Evolutionary conservation across 2,113 vertebrate genomes (phyloP).

Genomic region (Lepisosteus oculatus): DNA sequence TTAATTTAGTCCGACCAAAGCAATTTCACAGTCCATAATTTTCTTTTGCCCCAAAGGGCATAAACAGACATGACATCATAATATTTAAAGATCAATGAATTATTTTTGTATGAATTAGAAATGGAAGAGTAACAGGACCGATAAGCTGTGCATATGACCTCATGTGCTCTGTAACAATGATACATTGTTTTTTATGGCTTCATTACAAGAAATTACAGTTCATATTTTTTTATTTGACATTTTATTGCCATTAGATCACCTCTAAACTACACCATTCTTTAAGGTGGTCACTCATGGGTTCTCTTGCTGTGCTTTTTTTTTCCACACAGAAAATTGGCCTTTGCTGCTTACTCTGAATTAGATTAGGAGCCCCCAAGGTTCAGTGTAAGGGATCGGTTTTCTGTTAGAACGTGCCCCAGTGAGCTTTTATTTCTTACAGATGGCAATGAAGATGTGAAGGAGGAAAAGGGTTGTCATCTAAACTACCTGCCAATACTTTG

Average conservation of each 20-base stretch:
- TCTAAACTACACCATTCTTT: constrained; percentile 51
- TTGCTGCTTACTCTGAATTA: no score
- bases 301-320: neutral
- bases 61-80: constrained; percentile 55
- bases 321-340: no score
- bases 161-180: constrained; percentile 70
- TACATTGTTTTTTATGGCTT: constrained; percentile 61
- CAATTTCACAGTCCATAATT: neutral
- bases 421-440: neutral
- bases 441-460: no score
- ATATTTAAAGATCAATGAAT: constrained; percentile 51
- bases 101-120: constrained; percentile 40
- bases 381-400: no score
- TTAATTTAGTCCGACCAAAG: neutral
- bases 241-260: constrained; percentile 76
- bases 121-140: constrained; percentile 41
- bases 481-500: no score
- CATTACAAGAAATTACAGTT: constrained; percentile 55
- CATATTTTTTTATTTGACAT: constrained; percentile 71
- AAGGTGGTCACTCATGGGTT: constrained; percentile 47
- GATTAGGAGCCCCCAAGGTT: no score
- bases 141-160: constrained; percentile 54
- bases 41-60: constrained; percentile 5
- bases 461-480: no score
- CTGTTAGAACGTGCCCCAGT: neutral